Base-by-base conservation (phyloP, 2,888 invertebrate genomes). In the Netelia virgata region DNA sequence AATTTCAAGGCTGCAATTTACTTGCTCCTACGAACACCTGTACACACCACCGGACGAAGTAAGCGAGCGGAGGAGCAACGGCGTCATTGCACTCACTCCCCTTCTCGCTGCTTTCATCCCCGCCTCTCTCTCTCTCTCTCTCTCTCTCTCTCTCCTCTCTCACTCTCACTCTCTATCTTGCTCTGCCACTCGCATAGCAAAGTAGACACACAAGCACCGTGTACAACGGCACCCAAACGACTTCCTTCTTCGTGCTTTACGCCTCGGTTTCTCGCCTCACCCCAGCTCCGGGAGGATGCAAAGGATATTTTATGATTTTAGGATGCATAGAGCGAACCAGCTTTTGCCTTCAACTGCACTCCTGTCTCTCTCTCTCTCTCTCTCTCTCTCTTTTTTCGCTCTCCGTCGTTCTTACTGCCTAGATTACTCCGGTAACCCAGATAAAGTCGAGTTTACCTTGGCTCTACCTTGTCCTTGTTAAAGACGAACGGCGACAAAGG, bases 1-100 rank as follows among this genome's bases (percentile, higher is more conserved):
- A 84, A 84, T 84, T 84, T 84, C 84, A 78, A 84, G 84, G 75
- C 78, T 84, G 84, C 84, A 84, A 84, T 84, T 84, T 84, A 82
- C 57, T 84, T 75, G 82, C 78, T 84, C 57, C 78, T 82, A 59
- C 70, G 84, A 69, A 84, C 82, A 84, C 84, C 82, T 84, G 84
- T 78, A 76, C 66, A 84, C 64, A 80, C 61, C 50, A 73, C 43
- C 66, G 20, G 57, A 57, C 74, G 43, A 11, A 75, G 64, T 69
- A 63, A 68, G 70, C 70, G 78, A 75, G 68, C 64, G 11, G 20
- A 77, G 41, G n/a, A 36, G n/a, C 41, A 68, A 16, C 41, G n/a
- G 14, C 16, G 28, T 14, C 43, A 18, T 69, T 55, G 73, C 72
- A 70, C 59, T 57, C 53, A 53, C 64, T 64, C 23, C 53, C 6